Conservation (phyloP, 2,797 vertebrate species). For the Gallinago stenura region DNA sequence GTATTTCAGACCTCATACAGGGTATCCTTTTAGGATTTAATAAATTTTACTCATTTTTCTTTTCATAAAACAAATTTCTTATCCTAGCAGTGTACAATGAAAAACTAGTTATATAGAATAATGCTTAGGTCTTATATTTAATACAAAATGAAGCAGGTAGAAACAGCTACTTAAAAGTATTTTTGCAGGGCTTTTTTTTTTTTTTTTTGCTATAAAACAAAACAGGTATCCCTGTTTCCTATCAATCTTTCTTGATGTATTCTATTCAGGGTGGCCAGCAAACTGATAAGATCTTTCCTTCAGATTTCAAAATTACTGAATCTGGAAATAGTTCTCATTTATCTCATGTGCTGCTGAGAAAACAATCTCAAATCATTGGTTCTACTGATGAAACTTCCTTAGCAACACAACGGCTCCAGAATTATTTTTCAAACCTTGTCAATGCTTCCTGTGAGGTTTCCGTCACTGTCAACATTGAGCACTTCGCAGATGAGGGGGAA, state of each 20-base stretch:
- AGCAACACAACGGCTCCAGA: slow-evolving; percentile 66
- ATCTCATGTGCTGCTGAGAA: slow-evolving; percentile 69
- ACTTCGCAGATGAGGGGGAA: background rate
- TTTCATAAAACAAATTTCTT: background rate
- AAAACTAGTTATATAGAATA: background rate
- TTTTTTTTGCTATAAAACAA: background rate
- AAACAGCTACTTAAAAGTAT: background rate
- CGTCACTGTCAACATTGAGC: slow-evolving; percentile 49
- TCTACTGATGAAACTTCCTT: slow-evolving; percentile 72
- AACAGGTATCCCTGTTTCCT: slow-evolving; percentile 21
- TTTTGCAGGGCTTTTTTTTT: background rate
- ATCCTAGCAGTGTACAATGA: background rate
- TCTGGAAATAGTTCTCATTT: slow-evolving; percentile 72
- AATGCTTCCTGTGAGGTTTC: slow-evolving; percentile 68
- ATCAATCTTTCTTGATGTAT: slow-evolving; percentile 45
- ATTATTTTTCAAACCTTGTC: slow-evolving; percentile 71
- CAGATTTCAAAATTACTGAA: slow-evolving; percentile 71
- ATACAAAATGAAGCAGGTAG: background rate
- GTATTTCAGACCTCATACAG: background rate
- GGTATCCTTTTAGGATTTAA: background rate
- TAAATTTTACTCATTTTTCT: background rate
- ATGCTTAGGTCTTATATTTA: background rate
- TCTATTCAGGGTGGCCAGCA: slow-evolving; percentile 56
- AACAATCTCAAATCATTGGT: slow-evolving; percentile 63
- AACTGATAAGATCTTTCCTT: slow-evolving; percentile 64